phyloP scores from a whole-genome alignment of 2,888 invertebrate genomes.

The Drosophila meridiana region DNA sequence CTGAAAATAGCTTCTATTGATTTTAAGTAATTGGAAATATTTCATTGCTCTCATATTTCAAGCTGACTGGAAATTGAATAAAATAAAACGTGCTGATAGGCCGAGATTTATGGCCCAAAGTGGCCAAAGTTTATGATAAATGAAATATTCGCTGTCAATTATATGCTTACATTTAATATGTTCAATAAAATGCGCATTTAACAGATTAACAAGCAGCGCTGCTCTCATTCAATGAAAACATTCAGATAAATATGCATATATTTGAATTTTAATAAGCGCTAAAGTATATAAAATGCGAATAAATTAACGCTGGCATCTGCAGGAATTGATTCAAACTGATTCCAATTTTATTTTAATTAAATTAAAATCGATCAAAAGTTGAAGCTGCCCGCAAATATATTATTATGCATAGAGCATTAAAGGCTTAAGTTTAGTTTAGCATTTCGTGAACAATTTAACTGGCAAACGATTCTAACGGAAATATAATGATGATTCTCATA shows the following conservation, averaged over 20 bases:
- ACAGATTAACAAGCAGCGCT: conserved; percentile 31
- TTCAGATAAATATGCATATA: conserved; percentile 2
- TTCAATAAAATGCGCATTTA: conserved; percentile 39
- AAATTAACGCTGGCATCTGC: background rate
- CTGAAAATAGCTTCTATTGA: conserved; percentile 8
- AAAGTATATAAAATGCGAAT: background rate
- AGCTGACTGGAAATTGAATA: conserved; percentile 20
- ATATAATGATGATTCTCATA: background rate
- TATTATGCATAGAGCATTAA: background rate
- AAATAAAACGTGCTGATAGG: conserved; percentile 27
- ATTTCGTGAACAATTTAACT: background rate
- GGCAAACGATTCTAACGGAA: background rate
- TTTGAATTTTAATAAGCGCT: conserved; percentile 14
- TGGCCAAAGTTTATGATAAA: conserved; percentile 28
- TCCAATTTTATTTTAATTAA: background rate
- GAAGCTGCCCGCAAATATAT: background rate
- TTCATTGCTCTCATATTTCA: conserved; percentile 16
- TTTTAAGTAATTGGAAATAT: conserved; percentile 18
- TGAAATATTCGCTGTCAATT: conserved; percentile 16
- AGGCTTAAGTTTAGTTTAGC: conserved; percentile 1
- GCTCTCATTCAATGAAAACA: background rate
- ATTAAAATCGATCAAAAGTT: conserved; percentile 3
- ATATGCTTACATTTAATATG: conserved; percentile 27
- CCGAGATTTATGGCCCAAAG: conserved; percentile 36
- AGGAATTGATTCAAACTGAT: background rate